Evolutionary conservation across 2,888 invertebrate species (phyloP).

Genomic region (Parochlus steinenii): DNA sequence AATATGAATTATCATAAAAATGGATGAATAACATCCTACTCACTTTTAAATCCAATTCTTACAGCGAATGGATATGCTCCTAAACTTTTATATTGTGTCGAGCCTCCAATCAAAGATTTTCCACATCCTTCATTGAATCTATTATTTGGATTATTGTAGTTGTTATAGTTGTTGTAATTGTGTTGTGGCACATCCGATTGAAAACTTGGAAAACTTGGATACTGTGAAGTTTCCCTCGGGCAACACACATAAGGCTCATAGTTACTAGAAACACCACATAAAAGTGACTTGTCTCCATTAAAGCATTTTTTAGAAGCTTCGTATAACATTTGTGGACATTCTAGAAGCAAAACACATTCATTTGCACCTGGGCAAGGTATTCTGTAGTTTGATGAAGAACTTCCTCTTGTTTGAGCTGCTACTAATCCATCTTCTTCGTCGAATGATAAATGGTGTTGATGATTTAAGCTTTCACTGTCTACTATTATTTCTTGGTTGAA

Average conservation of each 20-base stretch:
- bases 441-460: too few species aligned
- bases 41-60: constrained; percentile 59
- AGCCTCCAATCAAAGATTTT: constrained; percentile 45
- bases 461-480: too few species aligned
- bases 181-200: not conserved
- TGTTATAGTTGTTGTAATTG: not conserved
- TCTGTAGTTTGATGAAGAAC: constrained; percentile 2
- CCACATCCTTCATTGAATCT: constrained; percentile 40
- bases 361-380: constrained; percentile 15
- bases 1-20: too few species aligned
- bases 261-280: constrained; percentile 25
- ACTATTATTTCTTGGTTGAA: too few species aligned
- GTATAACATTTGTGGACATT: constrained; percentile 27
- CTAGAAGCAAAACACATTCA: constrained; percentile 28
- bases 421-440: too few species aligned
- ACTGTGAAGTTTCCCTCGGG: constrained; percentile 18
- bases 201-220: not conserved
- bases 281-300: constrained; percentile 28
- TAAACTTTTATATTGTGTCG: constrained; percentile 44
- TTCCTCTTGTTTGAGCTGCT: too few species aligned
- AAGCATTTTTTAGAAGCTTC: constrained; percentile 29
- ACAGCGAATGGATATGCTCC: constrained; percentile 65
- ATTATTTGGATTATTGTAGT: constrained; percentile 21
- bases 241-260: constrained; percentile 30
- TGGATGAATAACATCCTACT: too few species aligned